Base-by-base conservation (phyloP, 1,140 invertebrate species). In the Ceratitis capitata region DNA sequence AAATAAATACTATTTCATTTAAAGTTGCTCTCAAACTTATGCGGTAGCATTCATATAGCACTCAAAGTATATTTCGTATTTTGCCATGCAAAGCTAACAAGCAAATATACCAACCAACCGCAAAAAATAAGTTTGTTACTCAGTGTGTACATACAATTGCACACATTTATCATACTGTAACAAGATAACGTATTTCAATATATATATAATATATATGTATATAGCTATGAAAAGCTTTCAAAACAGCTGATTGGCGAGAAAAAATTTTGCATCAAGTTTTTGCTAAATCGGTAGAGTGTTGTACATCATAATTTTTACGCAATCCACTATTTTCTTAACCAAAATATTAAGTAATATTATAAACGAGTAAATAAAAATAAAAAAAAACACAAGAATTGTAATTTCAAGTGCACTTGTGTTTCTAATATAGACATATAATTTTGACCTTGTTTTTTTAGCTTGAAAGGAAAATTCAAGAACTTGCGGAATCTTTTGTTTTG, bases 401-500 rank as follows among this genome's bases (percentile, higher is more conserved):
- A 29, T 78, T 47, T 23, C 39, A 78, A 78, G 69, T 78, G 35
- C n/a, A 78, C 32, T 45, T 78, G 10, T 78, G 10, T 26, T 23
- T 23, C n/a, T 39, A 78, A 78, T 23, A 45, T 23, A 45, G 23
- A 78, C n/a, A n/a, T n/a, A 14, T 45, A 47, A n/a, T 9, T 45
- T 9, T 45, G 69, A 78, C 69, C 69, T 78, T 78, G 69, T 78
- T 47, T 32, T 47, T 23, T n/a, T n/a, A n/a, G 69, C 26, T 78
- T 23, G 39, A 78, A 78, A 45, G 69, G 19, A 78, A 78, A 78
- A 35, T n/a, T 78, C 69, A 78, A 78, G 39, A 78, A 26, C 16
- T 23, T 78, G n/a, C 39, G n/a, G 3, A 78, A 45, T 78, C n/a
- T 45, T 47, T 78, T 78, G 16, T 42, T 78, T 23, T 45, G 32